These are phyloP conservation scores for Phoxinus phoxinus DNA, from an alignment of 2,113 vertebrate genomes.

Conservation along the genomic window DNA sequence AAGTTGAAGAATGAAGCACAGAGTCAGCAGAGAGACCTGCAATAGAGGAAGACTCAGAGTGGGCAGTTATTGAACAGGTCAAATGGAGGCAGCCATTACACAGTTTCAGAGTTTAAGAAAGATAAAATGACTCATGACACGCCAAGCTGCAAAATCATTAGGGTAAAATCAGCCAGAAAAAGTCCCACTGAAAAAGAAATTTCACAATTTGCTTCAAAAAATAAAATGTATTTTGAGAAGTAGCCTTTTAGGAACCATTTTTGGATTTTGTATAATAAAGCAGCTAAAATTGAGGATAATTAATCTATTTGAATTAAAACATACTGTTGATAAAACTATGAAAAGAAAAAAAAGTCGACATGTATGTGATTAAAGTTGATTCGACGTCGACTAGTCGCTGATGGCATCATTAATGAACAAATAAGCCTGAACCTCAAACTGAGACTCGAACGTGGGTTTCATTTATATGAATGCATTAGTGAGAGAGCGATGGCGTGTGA, in stretches of 20 bases:
- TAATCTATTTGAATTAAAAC: no score
- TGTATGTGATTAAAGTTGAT: no score
- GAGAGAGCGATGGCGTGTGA: no score
- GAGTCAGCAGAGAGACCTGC: slow-evolving; percentile 76
- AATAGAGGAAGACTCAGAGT: slow-evolving; percentile 80
- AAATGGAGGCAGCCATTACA: slow-evolving; percentile 51
- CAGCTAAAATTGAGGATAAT: no score
- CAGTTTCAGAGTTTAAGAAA: slow-evolving; percentile 49
- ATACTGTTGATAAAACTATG: no score
- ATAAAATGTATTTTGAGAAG: slow-evolving; percentile 45
- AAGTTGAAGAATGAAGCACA: slow-evolving; percentile 69
- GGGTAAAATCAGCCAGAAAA: slow-evolving; percentile 26
- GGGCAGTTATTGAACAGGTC: slow-evolving; percentile 72
- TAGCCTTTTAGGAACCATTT: slow-evolving; percentile 35
- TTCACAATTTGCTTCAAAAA: slow-evolving; percentile 4
- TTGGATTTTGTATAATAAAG: no score
- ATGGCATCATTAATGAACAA: no score
- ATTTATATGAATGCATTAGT: no score
- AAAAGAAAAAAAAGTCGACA: no score
- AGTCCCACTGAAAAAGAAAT: neutral
- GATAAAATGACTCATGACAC: slow-evolving; percentile 3
- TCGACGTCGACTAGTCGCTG: no score
- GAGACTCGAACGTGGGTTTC: no score
- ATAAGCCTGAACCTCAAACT: no score
- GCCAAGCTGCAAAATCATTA: slow-evolving; percentile 16